phyloP scores from a whole-genome alignment of 23 tunicate species.

The Trididemnum nubilum region DNA sequence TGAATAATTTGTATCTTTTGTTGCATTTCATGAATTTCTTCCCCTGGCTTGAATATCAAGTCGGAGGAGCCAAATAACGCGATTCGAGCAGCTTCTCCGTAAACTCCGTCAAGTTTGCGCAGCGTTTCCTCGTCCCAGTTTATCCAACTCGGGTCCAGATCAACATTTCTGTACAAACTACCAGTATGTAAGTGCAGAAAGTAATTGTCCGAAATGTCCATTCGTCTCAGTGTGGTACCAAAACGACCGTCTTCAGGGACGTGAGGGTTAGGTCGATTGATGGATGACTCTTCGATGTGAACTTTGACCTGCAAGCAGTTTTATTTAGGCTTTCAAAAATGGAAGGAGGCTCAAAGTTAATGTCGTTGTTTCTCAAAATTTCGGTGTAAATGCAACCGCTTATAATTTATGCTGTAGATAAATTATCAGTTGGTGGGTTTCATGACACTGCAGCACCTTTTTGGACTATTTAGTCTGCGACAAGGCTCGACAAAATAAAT shows the following conservation, averaged over 20 bases:
- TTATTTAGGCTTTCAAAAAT: no score
- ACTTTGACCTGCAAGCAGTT: slow-evolving; percentile 37
- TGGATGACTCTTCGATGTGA: slow-evolving; percentile 42
- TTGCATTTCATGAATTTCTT: slow-evolving; percentile 27
- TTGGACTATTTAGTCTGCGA: no score
- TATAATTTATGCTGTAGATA: no score
- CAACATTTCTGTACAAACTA: slow-evolving; percentile 3
- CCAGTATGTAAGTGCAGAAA: slow-evolving; percentile 59
- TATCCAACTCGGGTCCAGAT: slow-evolving; percentile 14
- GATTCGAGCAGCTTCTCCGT: slow-evolving; percentile 65
- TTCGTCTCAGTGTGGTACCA: slow-evolving; percentile 37
- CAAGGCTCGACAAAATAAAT: no score
- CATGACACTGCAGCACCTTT: no score
- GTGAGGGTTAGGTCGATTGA: slow-evolving; percentile 66
- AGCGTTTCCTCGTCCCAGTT: slow-evolving; percentile 42
- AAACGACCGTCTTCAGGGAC: slow-evolving; percentile 37
- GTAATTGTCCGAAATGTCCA: slow-evolving; percentile 38
- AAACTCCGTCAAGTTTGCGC: slow-evolving; percentile 43
- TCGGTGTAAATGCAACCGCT: no score
- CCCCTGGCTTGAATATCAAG: slow-evolving; percentile 33
- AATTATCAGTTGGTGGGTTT: no score
- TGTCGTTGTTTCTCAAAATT: no score
- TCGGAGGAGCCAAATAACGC: slow-evolving; percentile 68
- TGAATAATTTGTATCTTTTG: slow-evolving; percentile 25
- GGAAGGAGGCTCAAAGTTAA: no score